A percentile compares a stretch with the other conserved stretches of the same genome.
Evolutionary conservation across 2,888 invertebrate species (phyloP).

Genomic region (Hemithea aestivaria): DNA sequence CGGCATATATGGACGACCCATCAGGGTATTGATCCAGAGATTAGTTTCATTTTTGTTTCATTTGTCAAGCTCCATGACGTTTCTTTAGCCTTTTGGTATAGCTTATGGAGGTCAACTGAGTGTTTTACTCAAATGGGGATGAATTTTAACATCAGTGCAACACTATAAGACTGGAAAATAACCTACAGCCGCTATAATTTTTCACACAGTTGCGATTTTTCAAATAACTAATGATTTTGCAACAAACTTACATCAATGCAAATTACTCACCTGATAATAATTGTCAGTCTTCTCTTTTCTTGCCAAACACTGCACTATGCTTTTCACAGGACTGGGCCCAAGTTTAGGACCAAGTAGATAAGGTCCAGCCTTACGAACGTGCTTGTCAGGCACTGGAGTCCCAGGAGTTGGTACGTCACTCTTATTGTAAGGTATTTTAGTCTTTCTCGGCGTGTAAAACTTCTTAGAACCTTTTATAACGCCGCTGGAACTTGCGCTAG

Average conservation of each 20-base stretch:
- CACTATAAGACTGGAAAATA: too few relatives aligned
- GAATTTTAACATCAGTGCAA: too few relatives aligned
- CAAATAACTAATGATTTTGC: conserved; percentile 75
- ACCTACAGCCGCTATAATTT: too few relatives aligned
- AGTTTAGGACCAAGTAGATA: conserved; percentile 84
- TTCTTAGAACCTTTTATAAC: conserved; percentile 46
- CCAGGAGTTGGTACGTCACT: conserved; percentile 71
- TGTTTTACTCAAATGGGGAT: too few relatives aligned
- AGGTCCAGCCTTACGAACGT: conserved; percentile 82
- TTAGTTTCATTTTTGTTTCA: too few relatives aligned
- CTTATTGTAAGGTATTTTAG: conserved; percentile 49
- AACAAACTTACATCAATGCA: conserved; percentile 25
- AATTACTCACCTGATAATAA: conserved; percentile 77
- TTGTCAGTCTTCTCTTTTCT: conserved; percentile 84
- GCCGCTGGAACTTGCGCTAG: conserved; percentile 49
- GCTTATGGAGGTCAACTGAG: too few relatives aligned
- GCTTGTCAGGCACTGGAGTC: conserved; percentile 73
- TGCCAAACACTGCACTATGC: conserved; percentile 87
- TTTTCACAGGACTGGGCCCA: conserved; percentile 86
- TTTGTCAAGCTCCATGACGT: too few relatives aligned
- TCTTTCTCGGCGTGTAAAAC: conserved; percentile 44
- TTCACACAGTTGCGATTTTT: too few relatives aligned
- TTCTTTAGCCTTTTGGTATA: too few relatives aligned
- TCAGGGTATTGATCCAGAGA: too few relatives aligned
- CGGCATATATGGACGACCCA: too few relatives aligned